Base-by-base conservation (phyloP, 1,140 invertebrate species). In the Euwallacea fornicatus region DNA sequence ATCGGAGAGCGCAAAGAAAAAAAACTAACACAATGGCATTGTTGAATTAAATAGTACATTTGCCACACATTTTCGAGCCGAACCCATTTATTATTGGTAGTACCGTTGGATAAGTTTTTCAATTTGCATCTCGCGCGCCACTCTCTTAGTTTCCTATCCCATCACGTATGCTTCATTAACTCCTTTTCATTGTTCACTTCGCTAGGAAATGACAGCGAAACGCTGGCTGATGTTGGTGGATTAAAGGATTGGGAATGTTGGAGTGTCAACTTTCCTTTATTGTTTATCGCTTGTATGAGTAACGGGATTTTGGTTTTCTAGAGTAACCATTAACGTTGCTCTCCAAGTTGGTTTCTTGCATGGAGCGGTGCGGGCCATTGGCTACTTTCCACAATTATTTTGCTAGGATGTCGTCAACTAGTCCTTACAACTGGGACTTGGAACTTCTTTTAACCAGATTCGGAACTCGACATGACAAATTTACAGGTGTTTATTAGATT, bases 21-120 rank as follows among this genome's bases (percentile, higher is more conserved):
- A 56, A 56, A 21, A 15, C 11, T 13, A 13, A 56, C 54, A 56
- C 54, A 56, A 56, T 56, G 8, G n/a, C 16, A 56, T 56, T 56
- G 54, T 56, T 56, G 54, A 56, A n/a, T 56, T 56, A 56, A 56
- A 56, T 15, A 56, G 54, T 21, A 56, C 54, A 13, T 15, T 56
- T 56, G 16, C 54, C 54, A 56, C 54, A 56, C 54, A 56, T 56
- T 56, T 56, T 56, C 54, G 16, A 56, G 16, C n/a, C 54, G n/a
- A 56, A 56, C 54, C 54, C 54, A 56, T 56, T 33, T 56, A 56
- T 56, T 56, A 56, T 56, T 15, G 16, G 54, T 56, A 9, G 54
- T 56, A 56, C 54, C 54, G 54, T 56, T 56, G 54, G 8, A 15
- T 15, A 8, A 9, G 16, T 56, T 56, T 56, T 56, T 56, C 16